Base-by-base conservation (phyloP, 2,888 invertebrate species). In the Synergus itoensis region DNA sequence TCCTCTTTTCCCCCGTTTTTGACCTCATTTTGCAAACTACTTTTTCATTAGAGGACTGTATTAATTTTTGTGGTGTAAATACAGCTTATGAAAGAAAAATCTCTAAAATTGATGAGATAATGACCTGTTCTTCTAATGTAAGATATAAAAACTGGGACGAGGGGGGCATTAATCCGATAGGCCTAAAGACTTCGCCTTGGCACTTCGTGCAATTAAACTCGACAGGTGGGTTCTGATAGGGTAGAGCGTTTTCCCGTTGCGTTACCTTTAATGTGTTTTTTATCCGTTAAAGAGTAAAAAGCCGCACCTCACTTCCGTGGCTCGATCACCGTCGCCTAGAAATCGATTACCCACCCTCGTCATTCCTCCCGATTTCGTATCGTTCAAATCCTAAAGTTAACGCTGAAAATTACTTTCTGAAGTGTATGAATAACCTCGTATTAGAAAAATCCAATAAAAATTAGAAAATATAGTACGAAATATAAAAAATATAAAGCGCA, bases 141-240 rank as follows among this genome's bases (percentile, higher is more conserved):
- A 41, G 45, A 16, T 21, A 53, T 73, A 73, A 73, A 53, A 73
- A 53, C 16, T 40, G 16, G n/a, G 36, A 28, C 28, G n/a, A 36
- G n/a, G 36, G 73, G 48, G 28, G 48, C 36, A 53, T 57, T 87
- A 87, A 88, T 88, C 86, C 85, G 87, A 88, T 88, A 89, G 87
- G 86, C 86, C 85, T 84, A 83, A 84, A 84, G 85, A 82, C 81
- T 84, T 83, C 80, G 84, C 84, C 85, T 83, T 82, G 84, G 86
- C 88, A 89, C 89, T 90, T 88, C 87, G 88, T 85, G 86, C 88
- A 89, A 90, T 90, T 90, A 89, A 90, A 87, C 86, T 83, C 83
- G 87, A 88, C 88, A 86, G 83, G 82, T 86, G n/a, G 53, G 8
- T 73, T 53, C 53, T 73, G 53, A 57, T 73, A 67, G 67, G 67